Percentiles rank a stretch among this genome's conserved stretches.
Evolutionary conservation across 2,888 invertebrate species (phyloP).

Genomic region (Lasioglossum figueresi): DNA sequence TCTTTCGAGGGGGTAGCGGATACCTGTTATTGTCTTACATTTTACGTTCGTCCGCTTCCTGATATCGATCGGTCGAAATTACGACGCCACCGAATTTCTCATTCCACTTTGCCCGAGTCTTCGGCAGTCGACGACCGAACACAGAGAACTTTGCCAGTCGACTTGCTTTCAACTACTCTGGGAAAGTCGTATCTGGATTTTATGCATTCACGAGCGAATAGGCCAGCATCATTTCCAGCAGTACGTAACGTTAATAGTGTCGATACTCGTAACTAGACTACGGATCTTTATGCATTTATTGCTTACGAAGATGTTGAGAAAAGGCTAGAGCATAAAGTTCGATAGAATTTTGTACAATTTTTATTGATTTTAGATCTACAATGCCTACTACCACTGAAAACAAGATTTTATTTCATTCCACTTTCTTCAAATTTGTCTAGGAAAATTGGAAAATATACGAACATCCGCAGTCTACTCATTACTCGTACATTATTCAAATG

Average conservation of each 20-base stretch:
- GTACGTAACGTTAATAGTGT: neutral
- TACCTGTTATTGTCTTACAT: slow-evolving; percentile 50
- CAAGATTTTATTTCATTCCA: too few relatives aligned
- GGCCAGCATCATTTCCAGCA: neutral
- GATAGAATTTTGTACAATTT: too few relatives aligned
- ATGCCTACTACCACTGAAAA: too few relatives aligned
- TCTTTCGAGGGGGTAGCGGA: slow-evolving; percentile 27
- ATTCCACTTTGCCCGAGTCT: neutral
- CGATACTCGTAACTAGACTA: too few relatives aligned
- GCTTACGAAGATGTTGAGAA: too few relatives aligned
- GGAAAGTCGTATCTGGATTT: neutral
- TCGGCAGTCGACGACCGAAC: neutral
- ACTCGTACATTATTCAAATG: too few relatives aligned
- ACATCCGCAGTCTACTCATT: too few relatives aligned
- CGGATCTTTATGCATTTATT: too few relatives aligned
- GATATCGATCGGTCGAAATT: slow-evolving; percentile 33
- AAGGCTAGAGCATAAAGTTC: too few relatives aligned
- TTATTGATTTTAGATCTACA: too few relatives aligned
- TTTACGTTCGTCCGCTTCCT: neutral
- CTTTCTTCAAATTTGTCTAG: too few relatives aligned
- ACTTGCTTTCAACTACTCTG: neutral
- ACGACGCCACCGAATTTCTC: slow-evolving; percentile 45
- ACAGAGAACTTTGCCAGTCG: neutral
- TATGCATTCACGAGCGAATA: neutral
- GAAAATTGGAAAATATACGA: too few relatives aligned